Percentiles rank a stretch among this genome's conserved stretches.
Evolutionary conservation across 2,888 invertebrate genomes (phyloP).

Genomic region (Epinotia ramella): DNA sequence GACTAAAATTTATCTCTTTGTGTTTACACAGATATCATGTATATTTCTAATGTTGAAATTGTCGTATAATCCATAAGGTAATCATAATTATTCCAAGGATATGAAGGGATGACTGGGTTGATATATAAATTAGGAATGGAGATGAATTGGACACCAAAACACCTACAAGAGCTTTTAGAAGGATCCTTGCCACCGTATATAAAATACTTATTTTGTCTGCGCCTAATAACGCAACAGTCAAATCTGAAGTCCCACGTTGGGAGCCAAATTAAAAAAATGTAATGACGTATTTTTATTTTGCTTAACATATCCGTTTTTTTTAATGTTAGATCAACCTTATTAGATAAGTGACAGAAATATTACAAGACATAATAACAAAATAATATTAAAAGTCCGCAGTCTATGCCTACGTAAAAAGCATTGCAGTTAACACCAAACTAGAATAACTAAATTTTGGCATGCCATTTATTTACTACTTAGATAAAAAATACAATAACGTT

Average conservation of each 20-base stretch:
- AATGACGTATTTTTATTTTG: conserved; percentile 9
- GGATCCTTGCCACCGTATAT: conserved; percentile 10
- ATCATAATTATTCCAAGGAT: conserved; percentile 37
- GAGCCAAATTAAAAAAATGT: conserved; percentile 13
- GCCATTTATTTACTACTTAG: too few relatives aligned
- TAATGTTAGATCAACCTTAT: not conserved
- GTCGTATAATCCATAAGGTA: conserved; percentile 40
- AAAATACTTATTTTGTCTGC: not conserved
- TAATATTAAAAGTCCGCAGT: too few relatives aligned
- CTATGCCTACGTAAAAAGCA: too few relatives aligned
- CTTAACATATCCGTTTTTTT: not conserved
- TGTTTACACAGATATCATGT: conserved; percentile 38
- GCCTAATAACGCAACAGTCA: conserved; percentile 13
- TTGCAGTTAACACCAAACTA: too few relatives aligned
- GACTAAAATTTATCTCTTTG: conserved; percentile 12
- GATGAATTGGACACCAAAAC: conserved; percentile 32
- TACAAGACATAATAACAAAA: too few relatives aligned
- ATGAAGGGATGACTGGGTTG: conserved; percentile 28
- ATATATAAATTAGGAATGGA: conserved; percentile 29
- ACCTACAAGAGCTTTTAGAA: conserved; percentile 35
- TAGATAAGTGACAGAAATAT: not conserved
- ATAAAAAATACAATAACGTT: too few relatives aligned
- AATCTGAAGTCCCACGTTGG: conserved; percentile 8
- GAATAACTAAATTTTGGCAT: too few relatives aligned
- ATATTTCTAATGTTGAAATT: conserved; percentile 42